These are phyloP conservation scores for Cecidostiba fungosa DNA, from an alignment of 2,888 invertebrate genomes.

Conservation along the genomic window DNA sequence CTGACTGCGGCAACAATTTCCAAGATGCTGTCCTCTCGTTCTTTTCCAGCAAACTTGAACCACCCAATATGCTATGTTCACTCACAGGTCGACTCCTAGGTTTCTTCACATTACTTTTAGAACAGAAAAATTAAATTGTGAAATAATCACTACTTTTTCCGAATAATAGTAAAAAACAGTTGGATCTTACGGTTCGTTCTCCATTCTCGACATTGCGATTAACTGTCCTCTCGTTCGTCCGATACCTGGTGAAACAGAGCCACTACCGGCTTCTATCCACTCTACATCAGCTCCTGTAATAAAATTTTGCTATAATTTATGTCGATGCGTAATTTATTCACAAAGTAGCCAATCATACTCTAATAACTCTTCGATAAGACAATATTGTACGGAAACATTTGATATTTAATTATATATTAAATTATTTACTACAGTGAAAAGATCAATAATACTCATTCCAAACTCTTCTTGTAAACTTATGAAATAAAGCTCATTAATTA, in stretches of 20 bases:
- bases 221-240: conserved; percentile 75
- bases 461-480: not conserved
- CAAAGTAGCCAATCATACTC: not conserved
- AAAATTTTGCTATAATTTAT: conserved; percentile 29
- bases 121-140: not conserved
- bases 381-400: not conserved
- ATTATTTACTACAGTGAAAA: not conserved
- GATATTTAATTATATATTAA: not conserved
- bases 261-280: conserved; percentile 87
- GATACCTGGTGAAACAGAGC: conserved; percentile 83
- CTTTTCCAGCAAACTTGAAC: conserved; percentile 35
- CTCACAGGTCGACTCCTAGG: conserved; percentile 50
- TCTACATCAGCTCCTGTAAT: conserved; percentile 86
- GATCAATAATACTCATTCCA: not conserved
- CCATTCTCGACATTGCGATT: conserved; percentile 70
- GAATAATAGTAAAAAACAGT: not conserved
- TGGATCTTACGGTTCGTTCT: conserved; percentile 68
- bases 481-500: not conserved
- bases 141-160: not conserved
- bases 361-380: not conserved
- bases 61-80: conserved; percentile 29
- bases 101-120: conserved; percentile 45
- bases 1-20: conserved; percentile 57
- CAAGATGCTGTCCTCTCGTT: conserved; percentile 57
- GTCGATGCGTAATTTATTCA: not conserved